Percentiles rank a stretch among this genome's conserved stretches.
Evolutionary conservation across 2,888 invertebrate species (phyloP).

Genomic region (Proisotoma minuta): DNA sequence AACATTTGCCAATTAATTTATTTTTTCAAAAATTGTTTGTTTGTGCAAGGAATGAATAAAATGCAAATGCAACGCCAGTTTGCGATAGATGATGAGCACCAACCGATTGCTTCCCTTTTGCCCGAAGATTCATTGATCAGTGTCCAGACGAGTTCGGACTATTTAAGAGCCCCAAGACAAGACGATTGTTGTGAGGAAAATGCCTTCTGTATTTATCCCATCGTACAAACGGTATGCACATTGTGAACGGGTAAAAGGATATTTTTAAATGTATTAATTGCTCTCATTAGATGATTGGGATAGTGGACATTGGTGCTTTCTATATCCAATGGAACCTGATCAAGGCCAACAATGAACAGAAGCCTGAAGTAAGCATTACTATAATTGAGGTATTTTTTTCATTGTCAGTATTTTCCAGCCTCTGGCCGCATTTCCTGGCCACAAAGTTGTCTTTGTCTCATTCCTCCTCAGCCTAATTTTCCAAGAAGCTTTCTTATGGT

Average conservation of each 20-base stretch:
- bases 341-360: slow-evolving; percentile 8
- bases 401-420: not conserved
- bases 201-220: slow-evolving; percentile 11
- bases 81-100: slow-evolving; percentile 8
- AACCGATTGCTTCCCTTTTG: slow-evolving; percentile 1
- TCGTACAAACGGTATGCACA: slow-evolving; percentile 7
- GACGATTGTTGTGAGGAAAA: slow-evolving; percentile 12
- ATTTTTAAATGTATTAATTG: no score
- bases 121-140: slow-evolving; percentile 10
- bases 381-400: not conserved
- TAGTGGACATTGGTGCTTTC: slow-evolving; percentile 11
- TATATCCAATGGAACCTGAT: slow-evolving; percentile 3
- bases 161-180: not conserved
- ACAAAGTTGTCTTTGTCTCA: slow-evolving; percentile 7
- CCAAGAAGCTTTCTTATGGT: slow-evolving; percentile 13
- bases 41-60: no score
- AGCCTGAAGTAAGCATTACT: slow-evolving; percentile 2
- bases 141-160: slow-evolving; percentile 10
- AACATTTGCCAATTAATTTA: no score
- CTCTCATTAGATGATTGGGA: slow-evolving; percentile 7
- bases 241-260: no score
- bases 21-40: no score
- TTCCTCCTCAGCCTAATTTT: slow-evolving; percentile 13
- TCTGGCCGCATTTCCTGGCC: slow-evolving; percentile 3
- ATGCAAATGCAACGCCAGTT: slow-evolving; percentile 10